Conservation (phyloP, 2,113 vertebrate species). For the Xerus inauris region DNA sequence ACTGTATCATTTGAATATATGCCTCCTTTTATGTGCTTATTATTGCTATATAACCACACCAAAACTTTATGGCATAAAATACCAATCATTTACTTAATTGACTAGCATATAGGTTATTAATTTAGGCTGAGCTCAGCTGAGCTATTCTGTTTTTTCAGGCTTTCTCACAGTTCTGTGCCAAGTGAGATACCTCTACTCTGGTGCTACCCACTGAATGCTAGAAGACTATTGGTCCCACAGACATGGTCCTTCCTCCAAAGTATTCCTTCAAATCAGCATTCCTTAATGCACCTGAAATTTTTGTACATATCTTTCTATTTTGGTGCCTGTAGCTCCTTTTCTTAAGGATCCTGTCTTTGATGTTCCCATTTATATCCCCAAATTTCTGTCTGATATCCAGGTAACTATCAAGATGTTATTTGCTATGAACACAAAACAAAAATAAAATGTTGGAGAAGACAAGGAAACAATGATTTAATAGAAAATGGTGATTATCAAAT, state of each 20-base stretch:
- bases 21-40: neutral
- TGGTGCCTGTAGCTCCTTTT: neutral
- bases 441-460: neutral
- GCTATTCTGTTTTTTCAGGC: neutral
- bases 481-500: neutral
- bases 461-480: neutral
- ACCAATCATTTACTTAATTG: neutral
- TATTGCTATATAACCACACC: neutral
- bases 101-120: neutral
- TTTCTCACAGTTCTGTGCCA: neutral
- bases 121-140: neutral
- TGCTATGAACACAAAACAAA: neutral
- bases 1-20: neutral
- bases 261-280: neutral
- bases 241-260: neutral
- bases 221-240: accelerated
- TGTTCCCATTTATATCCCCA: neutral
- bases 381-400: neutral
- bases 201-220: neutral
- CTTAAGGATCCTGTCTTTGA: neutral
- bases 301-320: neutral
- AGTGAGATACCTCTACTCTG: neutral
- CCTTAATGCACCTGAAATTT: neutral
- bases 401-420: neutral
- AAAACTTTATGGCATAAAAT: neutral